A percentile compares a stretch with the other conserved stretches of the same genome.
phyloP scores from a whole-genome alignment of 2,888 invertebrate species.

The Hesperia comma region DNA sequence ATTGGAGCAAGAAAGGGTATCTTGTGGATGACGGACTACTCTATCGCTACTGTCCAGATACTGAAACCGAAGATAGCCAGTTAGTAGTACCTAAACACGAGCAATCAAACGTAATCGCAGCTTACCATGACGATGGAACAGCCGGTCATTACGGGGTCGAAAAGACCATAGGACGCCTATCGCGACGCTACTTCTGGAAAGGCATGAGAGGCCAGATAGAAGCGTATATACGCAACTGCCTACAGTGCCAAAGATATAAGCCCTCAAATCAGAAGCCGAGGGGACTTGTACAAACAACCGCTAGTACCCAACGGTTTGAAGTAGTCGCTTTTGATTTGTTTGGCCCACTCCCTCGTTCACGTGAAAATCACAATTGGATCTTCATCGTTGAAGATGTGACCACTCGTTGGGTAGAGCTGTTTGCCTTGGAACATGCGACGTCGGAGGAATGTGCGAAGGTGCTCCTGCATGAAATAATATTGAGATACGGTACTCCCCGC shows the following conservation, averaged over 20 bases:
- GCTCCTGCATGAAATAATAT: constrained; percentile 51
- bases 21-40: not conserved
- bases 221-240: too few relatives aligned
- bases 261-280: too few relatives aligned
- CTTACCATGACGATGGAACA: too few relatives aligned
- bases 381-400: constrained; percentile 41
- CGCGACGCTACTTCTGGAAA: too few relatives aligned
- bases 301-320: not conserved
- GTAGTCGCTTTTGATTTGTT: constrained; percentile 40
- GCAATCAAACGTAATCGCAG: too few relatives aligned
- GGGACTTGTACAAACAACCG: not conserved
- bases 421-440: constrained; percentile 49
- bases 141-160: too few relatives aligned
- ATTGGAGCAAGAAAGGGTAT: not conserved
- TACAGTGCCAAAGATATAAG: too few relatives aligned
- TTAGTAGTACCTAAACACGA: too few relatives aligned
- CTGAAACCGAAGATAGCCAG: not conserved
- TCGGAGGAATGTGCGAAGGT: constrained; percentile 49
- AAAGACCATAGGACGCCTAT: too few relatives aligned
- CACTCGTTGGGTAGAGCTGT: constrained; percentile 53
- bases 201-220: too few relatives aligned
- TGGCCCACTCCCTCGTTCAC: constrained; percentile 41
- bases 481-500: too few relatives aligned
- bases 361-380: constrained; percentile 37
- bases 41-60: not conserved